These are phyloP conservation scores for Pediacus dermestoides DNA, from an alignment of 2,888 invertebrate genomes.

Conservation along the genomic window DNA sequence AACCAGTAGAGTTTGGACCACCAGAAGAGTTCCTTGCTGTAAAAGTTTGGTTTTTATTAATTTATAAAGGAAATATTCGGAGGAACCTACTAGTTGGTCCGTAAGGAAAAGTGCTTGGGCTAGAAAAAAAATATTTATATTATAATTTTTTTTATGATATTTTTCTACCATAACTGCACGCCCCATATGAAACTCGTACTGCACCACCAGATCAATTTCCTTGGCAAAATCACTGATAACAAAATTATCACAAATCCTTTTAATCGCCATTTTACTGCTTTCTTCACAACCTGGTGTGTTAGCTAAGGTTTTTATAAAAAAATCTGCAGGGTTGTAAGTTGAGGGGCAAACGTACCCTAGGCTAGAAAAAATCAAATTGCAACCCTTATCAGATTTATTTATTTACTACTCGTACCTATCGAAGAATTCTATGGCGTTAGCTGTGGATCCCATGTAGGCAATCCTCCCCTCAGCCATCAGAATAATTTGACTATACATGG, in stretches of 20 bases:
- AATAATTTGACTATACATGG: constrained; percentile 74
- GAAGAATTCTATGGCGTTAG: constrained; percentile 65
- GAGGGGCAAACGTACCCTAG: constrained; percentile 73
- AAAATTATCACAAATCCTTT: constrained; percentile 73
- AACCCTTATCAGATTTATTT: constrained; percentile 4
- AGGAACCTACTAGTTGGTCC: constrained; percentile 20
- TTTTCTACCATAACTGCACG: constrained; percentile 52
- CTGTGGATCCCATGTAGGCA: constrained; percentile 74
- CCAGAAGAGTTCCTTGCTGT: constrained; percentile 63
- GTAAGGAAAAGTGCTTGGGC: constrained; percentile 16
- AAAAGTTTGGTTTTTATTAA: no score
- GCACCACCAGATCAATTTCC: constrained; percentile 71
- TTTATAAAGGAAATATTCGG: no score
- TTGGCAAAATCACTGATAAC: constrained; percentile 73
- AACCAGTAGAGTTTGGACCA: constrained; percentile 72
- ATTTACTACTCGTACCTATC: constrained; percentile 59
- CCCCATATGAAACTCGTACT: constrained; percentile 67
- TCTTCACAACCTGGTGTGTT: constrained; percentile 73
- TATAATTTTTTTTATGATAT: constrained; percentile 8
- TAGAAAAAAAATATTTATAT: constrained; percentile 19
- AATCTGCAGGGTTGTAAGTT: constrained; percentile 88
- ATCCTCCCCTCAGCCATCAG: constrained; percentile 84
- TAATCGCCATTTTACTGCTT: constrained; percentile 65
- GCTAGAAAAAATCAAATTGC: constrained; percentile 53
- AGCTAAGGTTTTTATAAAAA: constrained; percentile 80